Percentiles rank a stretch among this genome's conserved stretches.
Conservation (phyloP, 2,797 vertebrate species). For the Sitta carolinensis region DNA sequence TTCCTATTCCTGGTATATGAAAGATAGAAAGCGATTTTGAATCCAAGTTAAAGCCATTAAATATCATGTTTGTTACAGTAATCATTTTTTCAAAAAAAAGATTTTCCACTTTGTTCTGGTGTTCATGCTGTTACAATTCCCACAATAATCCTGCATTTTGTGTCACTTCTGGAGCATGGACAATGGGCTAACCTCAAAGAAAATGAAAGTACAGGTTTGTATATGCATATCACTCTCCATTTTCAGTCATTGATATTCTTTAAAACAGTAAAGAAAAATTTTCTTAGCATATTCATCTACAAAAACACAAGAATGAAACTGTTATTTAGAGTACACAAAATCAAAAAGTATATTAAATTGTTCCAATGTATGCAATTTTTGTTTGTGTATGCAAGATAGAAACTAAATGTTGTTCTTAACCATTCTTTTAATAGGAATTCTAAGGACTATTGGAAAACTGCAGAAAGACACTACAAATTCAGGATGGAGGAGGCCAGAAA, state of each 20-base stretch:
- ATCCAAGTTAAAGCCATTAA: background rate
- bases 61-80: background rate
- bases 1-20: background rate
- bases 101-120: background rate
- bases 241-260: background rate
- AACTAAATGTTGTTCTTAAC: background rate
- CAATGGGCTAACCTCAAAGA: background rate
- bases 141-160: background rate
- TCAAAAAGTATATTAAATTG: background rate
- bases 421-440: background rate
- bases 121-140: background rate
- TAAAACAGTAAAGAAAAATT: background rate
- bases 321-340: background rate
- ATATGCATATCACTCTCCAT: background rate
- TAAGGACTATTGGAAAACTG: background rate
- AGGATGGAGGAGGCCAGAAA: background rate
- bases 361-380: background rate
- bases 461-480: background rate
- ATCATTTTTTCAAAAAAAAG: background rate
- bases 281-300: background rate
- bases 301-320: background rate
- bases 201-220: background rate
- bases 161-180: background rate
- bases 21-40: background rate
- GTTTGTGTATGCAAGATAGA: background rate